Conservation (phyloP, 2,797 vertebrate genomes). For the Okamejei kenojei region DNA sequence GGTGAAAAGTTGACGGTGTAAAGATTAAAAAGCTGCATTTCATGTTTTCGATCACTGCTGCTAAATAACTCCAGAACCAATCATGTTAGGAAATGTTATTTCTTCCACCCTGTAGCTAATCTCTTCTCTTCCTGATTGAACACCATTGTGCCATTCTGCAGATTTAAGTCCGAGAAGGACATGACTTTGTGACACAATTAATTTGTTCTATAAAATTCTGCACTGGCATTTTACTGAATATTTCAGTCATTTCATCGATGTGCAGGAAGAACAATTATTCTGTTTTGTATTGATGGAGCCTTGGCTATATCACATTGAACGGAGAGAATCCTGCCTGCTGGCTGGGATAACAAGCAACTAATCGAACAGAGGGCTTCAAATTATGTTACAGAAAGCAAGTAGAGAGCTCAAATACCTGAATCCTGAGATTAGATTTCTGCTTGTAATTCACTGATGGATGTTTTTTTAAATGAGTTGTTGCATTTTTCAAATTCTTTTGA, state of each 20-base stretch:
- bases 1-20: neutral
- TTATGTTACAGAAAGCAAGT: neutral
- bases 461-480: neutral
- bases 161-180: neutral
- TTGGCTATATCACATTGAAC: neutral
- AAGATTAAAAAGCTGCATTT: conserved; percentile 26
- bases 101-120: neutral
- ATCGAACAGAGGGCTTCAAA: conserved; percentile 1
- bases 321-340: neutral
- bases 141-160: neutral
- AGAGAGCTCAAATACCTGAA: neutral
- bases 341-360: neutral
- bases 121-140: neutral
- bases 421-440: neutral
- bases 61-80: conserved; percentile 14
- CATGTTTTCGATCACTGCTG: neutral
- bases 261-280: neutral
- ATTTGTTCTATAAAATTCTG: neutral
- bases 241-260: neutral
- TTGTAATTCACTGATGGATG: conserved; percentile 10
- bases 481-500: conserved; percentile 19
- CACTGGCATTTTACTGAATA: neutral
- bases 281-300: neutral
- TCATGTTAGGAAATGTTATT: conserved; percentile 12
- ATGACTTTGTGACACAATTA: neutral